These are phyloP conservation scores for Andrena bucephala DNA, from an alignment of 2,888 invertebrate species.

Conservation along the genomic window DNA sequence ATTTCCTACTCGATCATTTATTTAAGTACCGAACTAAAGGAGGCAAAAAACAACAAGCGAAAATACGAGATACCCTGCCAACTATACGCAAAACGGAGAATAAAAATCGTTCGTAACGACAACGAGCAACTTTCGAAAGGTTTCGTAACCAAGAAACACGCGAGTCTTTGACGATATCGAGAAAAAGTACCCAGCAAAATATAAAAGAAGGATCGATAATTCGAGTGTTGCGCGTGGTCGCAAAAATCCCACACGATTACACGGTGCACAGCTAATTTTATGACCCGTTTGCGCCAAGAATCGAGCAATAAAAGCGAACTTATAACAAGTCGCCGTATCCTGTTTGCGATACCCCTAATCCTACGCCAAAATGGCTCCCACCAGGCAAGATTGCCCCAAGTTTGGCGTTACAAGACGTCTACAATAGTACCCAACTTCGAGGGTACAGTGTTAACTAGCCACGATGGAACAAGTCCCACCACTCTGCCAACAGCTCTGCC, in stretches of 20 bases:
- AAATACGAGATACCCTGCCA: not conserved
- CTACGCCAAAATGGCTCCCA: not conserved
- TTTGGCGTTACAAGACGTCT: not conserved
- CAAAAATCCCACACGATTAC: not conserved
- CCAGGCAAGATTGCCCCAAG: not conserved
- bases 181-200: not conserved
- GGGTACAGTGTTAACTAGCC: not conserved
- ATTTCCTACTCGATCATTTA: not conserved
- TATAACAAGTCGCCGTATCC: not conserved
- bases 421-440: not conserved
- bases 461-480: not conserved
- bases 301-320: not conserved
- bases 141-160: not conserved
- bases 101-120: not conserved
- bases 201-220: not conserved
- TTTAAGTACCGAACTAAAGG: slow-evolving; percentile 18
- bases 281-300: not conserved
- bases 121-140: not conserved
- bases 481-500: not conserved
- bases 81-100: not conserved
- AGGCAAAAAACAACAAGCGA: not conserved
- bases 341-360: not conserved
- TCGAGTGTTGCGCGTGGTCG: not conserved
- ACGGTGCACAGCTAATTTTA: not conserved
- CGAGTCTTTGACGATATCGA: not conserved